These are phyloP conservation scores for Poecilus cupreus DNA, from an alignment of 2,888 invertebrate genomes.

Conservation along the genomic window DNA sequence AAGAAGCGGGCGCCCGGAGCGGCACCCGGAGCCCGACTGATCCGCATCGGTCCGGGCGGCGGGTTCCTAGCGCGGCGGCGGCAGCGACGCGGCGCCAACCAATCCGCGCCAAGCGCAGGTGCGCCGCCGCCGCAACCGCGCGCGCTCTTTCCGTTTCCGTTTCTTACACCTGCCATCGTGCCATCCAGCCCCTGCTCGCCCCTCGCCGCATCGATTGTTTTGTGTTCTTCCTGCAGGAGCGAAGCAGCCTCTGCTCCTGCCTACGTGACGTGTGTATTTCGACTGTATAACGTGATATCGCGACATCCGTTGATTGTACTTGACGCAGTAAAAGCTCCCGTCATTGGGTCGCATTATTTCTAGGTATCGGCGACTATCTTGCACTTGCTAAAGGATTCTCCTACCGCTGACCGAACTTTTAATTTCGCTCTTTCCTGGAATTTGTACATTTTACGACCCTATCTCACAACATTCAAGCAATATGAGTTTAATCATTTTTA, in stretches of 20 bases:
- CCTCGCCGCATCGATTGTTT: conserved; percentile 15
- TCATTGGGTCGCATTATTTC: background rate
- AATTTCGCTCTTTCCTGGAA: background rate
- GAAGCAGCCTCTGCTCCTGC: background rate
- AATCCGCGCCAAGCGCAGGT: conserved; percentile 5
- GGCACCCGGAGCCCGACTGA: conserved; percentile 72
- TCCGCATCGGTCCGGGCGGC: conserved; percentile 66
- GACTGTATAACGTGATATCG: conserved; percentile 21
- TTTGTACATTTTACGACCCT: background rate
- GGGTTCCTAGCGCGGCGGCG: conserved; percentile 16
- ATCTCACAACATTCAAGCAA: background rate
- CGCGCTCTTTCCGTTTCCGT: conserved; percentile 63
- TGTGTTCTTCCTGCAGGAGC: background rate
- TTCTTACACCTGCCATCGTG: conserved; percentile 6
- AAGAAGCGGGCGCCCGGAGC: conserved; percentile 69
- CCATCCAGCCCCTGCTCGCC: conserved; percentile 40
- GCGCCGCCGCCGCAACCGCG: conserved; percentile 68
- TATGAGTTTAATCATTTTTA: background rate
- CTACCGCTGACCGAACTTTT: background rate
- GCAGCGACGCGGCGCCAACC: background rate
- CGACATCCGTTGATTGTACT: conserved; percentile 5
- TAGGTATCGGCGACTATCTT: background rate
- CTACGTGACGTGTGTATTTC: conserved; percentile 23
- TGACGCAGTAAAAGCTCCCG: conserved; percentile 19
- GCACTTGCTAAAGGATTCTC: too few species aligned